Conservation (phyloP, 2,888 invertebrate species). For the Baccha elongata region DNA sequence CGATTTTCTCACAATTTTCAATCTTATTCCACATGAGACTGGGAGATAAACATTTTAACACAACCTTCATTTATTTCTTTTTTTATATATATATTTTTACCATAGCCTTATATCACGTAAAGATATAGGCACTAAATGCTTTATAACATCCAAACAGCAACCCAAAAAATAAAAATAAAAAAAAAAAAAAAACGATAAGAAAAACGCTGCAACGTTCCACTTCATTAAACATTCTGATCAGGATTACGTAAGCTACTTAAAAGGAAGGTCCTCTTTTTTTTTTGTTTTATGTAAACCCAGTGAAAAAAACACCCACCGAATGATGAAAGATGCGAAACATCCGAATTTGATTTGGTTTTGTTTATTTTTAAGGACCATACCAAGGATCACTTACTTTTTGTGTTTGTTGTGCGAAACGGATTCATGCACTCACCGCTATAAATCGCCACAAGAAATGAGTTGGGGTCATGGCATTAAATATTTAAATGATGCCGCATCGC, state of each 20-base stretch:
- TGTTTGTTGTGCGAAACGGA: conserved; percentile 35
- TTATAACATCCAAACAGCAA: conserved; percentile 44
- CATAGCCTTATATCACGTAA: conserved; percentile 47
- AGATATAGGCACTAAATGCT: conserved; percentile 61
- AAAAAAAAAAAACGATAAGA: conserved; percentile 26
- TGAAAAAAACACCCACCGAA: conserved; percentile 1
- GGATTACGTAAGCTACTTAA: conserved; percentile 22
- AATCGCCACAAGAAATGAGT: conserved; percentile 13
- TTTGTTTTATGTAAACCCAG: not conserved
- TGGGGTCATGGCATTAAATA: conserved; percentile 49
- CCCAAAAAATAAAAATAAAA: not conserved
- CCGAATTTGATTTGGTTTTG: conserved; percentile 48
- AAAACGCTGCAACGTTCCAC: conserved; percentile 31
- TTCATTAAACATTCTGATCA: conserved; percentile 68
- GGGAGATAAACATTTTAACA: conserved; percentile 20
- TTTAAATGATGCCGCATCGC: conserved; percentile 64
- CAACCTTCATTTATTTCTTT: conserved; percentile 4
- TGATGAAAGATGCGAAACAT: conserved; percentile 53
- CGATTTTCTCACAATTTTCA: conserved; percentile 38
- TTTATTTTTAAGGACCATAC: conserved; percentile 40
- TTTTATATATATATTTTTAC: not conserved
- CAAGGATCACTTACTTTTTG: conserved; percentile 63
- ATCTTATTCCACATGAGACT: conserved; percentile 21
- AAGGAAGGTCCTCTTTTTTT: not conserved
- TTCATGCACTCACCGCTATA: conserved; percentile 34